Evolutionary conservation across 2,888 invertebrate genomes (phyloP).

Genomic region (Aporophyla lueneburgensis): DNA sequence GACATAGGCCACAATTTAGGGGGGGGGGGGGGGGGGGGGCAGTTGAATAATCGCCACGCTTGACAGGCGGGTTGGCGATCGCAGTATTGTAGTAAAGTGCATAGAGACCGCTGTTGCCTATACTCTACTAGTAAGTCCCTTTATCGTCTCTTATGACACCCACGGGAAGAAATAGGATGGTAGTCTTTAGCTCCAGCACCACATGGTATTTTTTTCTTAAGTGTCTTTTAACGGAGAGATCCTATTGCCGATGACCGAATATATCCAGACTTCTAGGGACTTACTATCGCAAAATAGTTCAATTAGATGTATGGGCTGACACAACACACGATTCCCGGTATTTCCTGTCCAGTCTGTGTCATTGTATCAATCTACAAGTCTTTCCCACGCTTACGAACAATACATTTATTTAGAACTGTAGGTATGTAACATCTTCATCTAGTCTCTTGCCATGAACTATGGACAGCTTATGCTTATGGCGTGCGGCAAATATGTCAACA

Average conservation of each 20-base stretch:
- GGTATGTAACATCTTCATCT: background rate
- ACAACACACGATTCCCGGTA: conserved; percentile 29
- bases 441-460: background rate
- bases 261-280: background rate
- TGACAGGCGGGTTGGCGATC: no score
- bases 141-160: no score
- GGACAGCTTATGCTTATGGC: background rate
- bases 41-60: no score
- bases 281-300: conserved; percentile 15
- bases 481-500: background rate
- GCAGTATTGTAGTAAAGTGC: no score
- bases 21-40: no score
- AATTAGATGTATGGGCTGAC: conserved; percentile 22
- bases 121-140: no score
- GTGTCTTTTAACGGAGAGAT: background rate
- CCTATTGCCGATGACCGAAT: background rate
- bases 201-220: background rate
- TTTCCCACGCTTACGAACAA: conserved; percentile 26
- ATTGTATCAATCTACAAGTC: conserved; percentile 34
- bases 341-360: background rate
- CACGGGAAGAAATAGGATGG: no score
- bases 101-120: no score
- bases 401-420: background rate
- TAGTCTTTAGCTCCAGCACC: no score
- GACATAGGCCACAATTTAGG: no score